phyloP scores from a whole-genome alignment of 92 coral and sea anemone genomes.

The Porites rus region DNA sequence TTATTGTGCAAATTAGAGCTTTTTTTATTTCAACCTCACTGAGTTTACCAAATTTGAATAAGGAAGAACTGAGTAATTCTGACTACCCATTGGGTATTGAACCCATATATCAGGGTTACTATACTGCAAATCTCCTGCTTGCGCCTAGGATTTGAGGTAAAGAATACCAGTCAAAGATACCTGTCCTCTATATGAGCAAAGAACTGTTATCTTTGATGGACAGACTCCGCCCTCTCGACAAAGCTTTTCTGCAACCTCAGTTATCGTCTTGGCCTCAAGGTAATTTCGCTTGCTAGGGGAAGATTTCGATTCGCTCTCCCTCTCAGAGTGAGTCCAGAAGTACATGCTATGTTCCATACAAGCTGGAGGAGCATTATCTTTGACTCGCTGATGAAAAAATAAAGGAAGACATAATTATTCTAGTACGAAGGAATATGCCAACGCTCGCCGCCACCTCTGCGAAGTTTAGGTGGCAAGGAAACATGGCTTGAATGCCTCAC shows the following conservation, averaged over 20 bases:
- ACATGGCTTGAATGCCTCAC: no score
- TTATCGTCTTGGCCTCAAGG: conserved; percentile 64
- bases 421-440: no score
- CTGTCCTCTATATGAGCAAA: conserved; percentile 95
- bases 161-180: conserved; percentile 18
- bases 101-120: no score
- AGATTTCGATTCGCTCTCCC: conserved; percentile 34
- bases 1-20: no score
- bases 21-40: no score
- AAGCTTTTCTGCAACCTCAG: conserved; percentile 49
- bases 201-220: conserved; percentile 70
- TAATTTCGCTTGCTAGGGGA: conserved; percentile 72
- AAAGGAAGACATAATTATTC: not conserved
- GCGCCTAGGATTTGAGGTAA: no score
- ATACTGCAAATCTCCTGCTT: no score
- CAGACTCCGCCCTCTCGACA: conserved; percentile 32
- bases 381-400: conserved; percentile 47
- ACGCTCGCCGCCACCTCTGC: no score
- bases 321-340: conserved; percentile 66
- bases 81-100: no score
- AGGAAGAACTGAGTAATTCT: no score
- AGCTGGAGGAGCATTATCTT: not conserved
- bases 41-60: no score
- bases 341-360: conserved; percentile 57
- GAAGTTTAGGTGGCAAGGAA: no score